These are phyloP conservation scores for Hystrix brachyura DNA, from an alignment of 2,113 vertebrate genomes.

Conservation along the genomic window DNA sequence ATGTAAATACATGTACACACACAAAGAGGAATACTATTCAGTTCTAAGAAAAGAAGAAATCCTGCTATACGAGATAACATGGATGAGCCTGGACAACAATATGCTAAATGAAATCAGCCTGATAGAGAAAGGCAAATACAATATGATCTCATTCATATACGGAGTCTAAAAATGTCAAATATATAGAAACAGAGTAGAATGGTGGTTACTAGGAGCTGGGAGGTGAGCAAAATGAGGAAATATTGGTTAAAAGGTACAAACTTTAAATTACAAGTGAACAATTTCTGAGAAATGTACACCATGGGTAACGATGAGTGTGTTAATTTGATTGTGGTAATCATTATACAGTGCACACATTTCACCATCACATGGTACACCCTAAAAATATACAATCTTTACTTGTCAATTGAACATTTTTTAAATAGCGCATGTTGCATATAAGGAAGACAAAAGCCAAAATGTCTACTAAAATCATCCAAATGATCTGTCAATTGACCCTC, in stretches of 20 bases:
- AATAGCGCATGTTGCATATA: background rate
- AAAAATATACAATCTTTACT: background rate
- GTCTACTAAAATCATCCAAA: background rate
- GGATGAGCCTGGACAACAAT: background rate
- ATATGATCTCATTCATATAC: background rate
- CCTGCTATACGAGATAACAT: background rate
- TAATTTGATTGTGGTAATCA: background rate
- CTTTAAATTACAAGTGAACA: background rate
- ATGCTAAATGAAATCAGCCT: background rate
- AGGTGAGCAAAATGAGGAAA: background rate
- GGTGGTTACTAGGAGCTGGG: background rate
- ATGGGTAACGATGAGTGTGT: background rate
- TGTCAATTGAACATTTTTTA: background rate
- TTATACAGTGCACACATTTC: background rate
- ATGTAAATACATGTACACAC: background rate
- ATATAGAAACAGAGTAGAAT: background rate
- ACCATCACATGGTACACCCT: background rate
- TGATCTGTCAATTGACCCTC: background rate
- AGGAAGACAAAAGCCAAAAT: conserved; percentile 35
- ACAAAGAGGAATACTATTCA: background rate
- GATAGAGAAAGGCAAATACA: background rate
- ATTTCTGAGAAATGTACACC: background rate
- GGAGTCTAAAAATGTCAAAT: too few relatives aligned
- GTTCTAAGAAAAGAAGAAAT: background rate
- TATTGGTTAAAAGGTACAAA: background rate